Evolutionary conservation across 2,113 vertebrate species (phyloP).

Genomic region (Myotis lucifugus): DNA sequence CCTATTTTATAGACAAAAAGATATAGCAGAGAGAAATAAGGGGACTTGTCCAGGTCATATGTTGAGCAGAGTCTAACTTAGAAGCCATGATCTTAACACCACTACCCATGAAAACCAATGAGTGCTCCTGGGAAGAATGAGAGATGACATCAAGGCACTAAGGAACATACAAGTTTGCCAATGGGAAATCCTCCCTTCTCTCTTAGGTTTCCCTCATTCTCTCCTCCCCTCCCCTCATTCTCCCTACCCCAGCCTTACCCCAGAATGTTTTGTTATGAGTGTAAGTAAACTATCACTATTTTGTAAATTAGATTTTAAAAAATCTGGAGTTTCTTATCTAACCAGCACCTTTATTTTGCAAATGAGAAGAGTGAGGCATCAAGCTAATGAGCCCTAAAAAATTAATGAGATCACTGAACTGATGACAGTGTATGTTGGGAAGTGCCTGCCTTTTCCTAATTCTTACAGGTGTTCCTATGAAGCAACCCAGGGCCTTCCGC

Average conservation of each 20-base stretch:
- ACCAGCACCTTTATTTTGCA: background rate
- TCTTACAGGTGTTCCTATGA: background rate
- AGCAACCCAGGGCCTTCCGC: too few relatives aligned
- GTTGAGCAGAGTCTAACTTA: background rate
- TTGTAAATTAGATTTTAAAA: conserved; percentile 9
- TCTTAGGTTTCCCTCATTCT: background rate
- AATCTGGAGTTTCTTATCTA: background rate
- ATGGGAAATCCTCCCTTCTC: rapidly evolving
- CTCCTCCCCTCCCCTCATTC: background rate
- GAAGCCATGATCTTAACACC: background rate
- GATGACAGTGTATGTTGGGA: background rate
- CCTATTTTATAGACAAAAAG: background rate
- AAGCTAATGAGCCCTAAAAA: background rate
- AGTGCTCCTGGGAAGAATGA: background rate
- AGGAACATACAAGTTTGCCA: background rate
- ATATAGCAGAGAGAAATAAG: background rate
- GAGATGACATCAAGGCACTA: background rate
- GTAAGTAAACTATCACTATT: background rate
- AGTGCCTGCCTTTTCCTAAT: background rate
- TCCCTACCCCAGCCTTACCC: background rate
- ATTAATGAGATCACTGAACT: background rate
- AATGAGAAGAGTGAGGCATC: background rate
- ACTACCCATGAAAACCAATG: rapidly evolving
- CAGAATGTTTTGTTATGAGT: background rate
- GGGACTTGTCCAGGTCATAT: background rate